Base-by-base conservation (phyloP, 1,140 invertebrate genomes). In the Brachionus calyciflorus region DNA sequence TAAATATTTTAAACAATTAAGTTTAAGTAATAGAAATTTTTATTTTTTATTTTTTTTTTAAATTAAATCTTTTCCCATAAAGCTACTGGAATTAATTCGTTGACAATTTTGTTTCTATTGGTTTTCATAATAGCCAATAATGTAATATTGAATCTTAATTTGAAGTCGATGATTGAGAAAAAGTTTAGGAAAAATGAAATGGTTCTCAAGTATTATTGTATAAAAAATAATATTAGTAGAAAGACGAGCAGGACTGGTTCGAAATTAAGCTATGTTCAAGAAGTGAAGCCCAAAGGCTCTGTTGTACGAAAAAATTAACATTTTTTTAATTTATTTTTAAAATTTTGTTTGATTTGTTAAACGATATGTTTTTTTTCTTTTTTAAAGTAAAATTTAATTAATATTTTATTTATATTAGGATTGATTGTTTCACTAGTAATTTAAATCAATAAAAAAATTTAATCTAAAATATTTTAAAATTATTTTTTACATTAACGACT, bases 151-250 rank as follows among this genome's bases (percentile, higher is more conserved):
- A 33, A 19, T 26, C 33, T 60, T 19, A 60, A 19, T 2, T 33
- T 60, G 4, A 60, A 60, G 3, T 5, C 4, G 30, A 37, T 40
- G 30, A 19, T 60, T 1, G 55, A 60, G 10, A 60, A 60, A 60
- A 12, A 30, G 12, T 60, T 60, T 9, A 60, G 37, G 17, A 60
- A 60, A 60, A 60, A 60, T 60, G 55, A 60, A 30, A 28, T 60
- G 14, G 12, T 60, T 17, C 9, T 60, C 30, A 60, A 60, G 37
- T 60, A 60, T 37, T 37, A 60, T 21, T 5, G 19, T 6, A 2
- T 60, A 17, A 60, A 60, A 33, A 33, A 17, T 60, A n/a, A 37
- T 33, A 28, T 37, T 33, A 33, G 30, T 37, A 17, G 37, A 14
- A 60, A 37, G 37, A 60, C 33, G 19, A 40, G 3, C 6, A 7